Conservation (phyloP, 2,797 vertebrate genomes). For the Ataeniobius toweri region DNA sequence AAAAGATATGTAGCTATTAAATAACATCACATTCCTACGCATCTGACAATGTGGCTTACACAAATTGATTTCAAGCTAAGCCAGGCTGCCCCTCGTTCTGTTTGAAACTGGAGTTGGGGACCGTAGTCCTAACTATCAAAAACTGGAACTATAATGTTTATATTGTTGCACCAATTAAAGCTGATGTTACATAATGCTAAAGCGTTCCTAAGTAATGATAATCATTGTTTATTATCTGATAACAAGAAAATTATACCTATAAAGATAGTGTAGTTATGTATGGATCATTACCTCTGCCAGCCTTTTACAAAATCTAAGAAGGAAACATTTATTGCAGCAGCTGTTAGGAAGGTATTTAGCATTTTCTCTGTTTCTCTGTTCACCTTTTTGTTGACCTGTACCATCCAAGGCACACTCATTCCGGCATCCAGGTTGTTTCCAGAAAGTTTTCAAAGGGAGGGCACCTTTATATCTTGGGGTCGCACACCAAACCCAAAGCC, state of each 20-base stretch:
- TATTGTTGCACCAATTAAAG: no score
- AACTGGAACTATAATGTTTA: neutral
- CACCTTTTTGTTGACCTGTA: neutral
- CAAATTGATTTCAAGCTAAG: neutral
- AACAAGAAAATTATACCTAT: neutral
- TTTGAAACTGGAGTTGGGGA: neutral
- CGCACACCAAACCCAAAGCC: neutral
- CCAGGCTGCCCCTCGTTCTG: neutral
- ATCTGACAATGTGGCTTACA: neutral
- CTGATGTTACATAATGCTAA: neutral
- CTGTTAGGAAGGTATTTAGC: neutral
- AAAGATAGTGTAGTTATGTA: neutral
- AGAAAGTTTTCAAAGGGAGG: neutral
- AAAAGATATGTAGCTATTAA: neutral
- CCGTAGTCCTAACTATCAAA: neutral
- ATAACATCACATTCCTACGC: neutral
- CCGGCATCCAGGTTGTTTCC: neutral
- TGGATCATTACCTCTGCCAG: neutral
- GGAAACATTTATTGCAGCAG: neutral
- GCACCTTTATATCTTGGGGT: neutral
- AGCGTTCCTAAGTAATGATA: neutral
- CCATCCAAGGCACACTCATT: neutral
- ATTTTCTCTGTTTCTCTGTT: neutral
- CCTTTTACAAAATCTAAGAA: neutral
- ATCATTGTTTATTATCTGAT: neutral